Conservation (phyloP, 2,888 invertebrate genomes). For the Augochlorella aurata region DNA sequence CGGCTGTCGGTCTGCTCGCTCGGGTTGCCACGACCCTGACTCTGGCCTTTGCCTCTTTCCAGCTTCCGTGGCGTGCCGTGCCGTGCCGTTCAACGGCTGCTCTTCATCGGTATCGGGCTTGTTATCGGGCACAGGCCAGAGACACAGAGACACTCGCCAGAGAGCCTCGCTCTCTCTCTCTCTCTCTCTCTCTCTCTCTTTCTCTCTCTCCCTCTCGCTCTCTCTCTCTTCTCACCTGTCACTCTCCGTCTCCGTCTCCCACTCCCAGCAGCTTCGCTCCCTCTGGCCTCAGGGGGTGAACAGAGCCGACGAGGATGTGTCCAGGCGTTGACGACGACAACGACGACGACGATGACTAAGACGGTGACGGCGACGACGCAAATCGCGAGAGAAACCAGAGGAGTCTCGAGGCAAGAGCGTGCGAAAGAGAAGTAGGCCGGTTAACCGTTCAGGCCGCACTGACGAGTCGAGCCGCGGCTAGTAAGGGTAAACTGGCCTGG, state of each 20-base stretch:
- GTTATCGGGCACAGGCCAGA: not conserved
- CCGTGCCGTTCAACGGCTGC: conserved; percentile 5
- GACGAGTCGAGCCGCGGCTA: conserved; percentile 73
- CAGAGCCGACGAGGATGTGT: not conserved
- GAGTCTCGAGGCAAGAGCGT: conserved; percentile 19
- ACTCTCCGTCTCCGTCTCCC: not conserved
- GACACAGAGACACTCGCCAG: not conserved
- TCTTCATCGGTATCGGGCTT: conserved; percentile 7
- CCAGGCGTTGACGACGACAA: conserved; percentile 15
- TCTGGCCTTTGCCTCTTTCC: not conserved
- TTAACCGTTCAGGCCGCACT: conserved; percentile 81
- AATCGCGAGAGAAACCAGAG: conserved; percentile 40
- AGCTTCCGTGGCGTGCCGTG: not conserved
- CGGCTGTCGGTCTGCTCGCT: not conserved
- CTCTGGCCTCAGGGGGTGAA: not conserved
- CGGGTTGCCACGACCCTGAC: not conserved
- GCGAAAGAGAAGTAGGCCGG: conserved; percentile 78
- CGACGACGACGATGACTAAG: conserved; percentile 21
- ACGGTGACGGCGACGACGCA: conserved; percentile 23
- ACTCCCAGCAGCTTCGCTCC: not conserved
- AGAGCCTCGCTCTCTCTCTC: not conserved
- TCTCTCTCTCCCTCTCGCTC: not conserved
- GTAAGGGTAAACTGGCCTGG: conserved; percentile 75
- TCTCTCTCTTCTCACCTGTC: not conserved
- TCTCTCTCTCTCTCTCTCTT: not conserved